Evolutionary conservation across 2,797 vertebrate genomes (phyloP).

Genomic region (Cyprinella venusta): DNA sequence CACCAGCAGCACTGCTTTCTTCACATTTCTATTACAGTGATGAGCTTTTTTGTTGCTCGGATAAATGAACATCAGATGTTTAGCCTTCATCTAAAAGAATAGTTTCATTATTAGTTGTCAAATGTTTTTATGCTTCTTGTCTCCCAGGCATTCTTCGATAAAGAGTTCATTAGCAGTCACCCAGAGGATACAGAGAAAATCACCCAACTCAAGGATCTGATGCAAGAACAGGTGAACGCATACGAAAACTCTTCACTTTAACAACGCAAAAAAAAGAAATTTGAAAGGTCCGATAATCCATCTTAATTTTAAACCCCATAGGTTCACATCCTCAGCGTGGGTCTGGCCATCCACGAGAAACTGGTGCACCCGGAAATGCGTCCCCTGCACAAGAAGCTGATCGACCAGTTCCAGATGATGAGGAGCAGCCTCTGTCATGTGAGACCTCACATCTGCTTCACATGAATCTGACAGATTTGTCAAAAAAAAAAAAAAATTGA

Average conservation of each 20-base stretch:
- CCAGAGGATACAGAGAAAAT: constrained; percentile 96
- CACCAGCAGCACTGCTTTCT: background rate
- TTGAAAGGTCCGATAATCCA: background rate
- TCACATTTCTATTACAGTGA: background rate
- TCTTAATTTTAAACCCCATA: constrained; percentile 58
- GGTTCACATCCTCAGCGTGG: constrained; percentile 95
- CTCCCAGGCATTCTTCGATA: constrained; percentile 95
- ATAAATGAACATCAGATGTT: constrained; percentile 1
- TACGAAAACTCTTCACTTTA: background rate
- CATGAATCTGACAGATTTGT: background rate
- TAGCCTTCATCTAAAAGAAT: background rate
- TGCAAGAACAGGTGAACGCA: constrained; percentile 94
- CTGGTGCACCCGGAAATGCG: constrained; percentile 99
- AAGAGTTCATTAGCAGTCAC: constrained; percentile 95
- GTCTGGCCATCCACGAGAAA: constrained; percentile 96
- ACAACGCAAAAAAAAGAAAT: background rate
- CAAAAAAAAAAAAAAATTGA: too few species aligned
- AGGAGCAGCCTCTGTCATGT: constrained; percentile 95
- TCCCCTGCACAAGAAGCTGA: constrained; percentile 96
- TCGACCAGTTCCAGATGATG: constrained; percentile 99
- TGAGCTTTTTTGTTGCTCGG: background rate
- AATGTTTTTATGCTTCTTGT: background rate
- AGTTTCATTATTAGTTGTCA: background rate
- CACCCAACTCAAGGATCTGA: constrained; percentile 94
- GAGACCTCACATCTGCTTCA: constrained; percentile 68